phyloP scores from a whole-genome alignment of 2,113 vertebrate genomes.

The Semnornis frantzii region DNA sequence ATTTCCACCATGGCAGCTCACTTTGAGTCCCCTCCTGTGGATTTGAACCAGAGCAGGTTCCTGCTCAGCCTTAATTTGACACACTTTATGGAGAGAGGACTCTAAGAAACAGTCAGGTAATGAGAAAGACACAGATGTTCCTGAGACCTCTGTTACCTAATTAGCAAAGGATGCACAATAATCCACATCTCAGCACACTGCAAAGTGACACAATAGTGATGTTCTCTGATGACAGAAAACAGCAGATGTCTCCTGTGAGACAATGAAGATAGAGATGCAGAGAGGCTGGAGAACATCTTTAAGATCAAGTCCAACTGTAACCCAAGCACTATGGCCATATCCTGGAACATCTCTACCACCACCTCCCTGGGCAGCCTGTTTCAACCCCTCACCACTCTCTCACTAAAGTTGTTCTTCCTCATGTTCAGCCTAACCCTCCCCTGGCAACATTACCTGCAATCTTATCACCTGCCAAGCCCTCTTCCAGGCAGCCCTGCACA shows the following conservation, averaged over 20 bases:
- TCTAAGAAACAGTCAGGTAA: not conserved
- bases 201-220: not conserved
- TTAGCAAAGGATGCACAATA: not conserved
- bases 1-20: not conserved
- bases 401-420: too few relatives aligned
- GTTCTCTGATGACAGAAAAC: slow-evolving; percentile 37
- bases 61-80: not conserved
- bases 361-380: too few relatives aligned
- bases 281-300: too few relatives aligned
- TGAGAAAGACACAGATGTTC: slow-evolving; percentile 19
- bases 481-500: not conserved
- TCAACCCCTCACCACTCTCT: too few relatives aligned
- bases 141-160: not conserved
- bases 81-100: not conserved
- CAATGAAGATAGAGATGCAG: not conserved
- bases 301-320: too few relatives aligned
- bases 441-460: not conserved
- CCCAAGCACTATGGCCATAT: too few relatives aligned
- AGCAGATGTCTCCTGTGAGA: not conserved
- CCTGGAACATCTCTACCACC: too few relatives aligned
- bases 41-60: not conserved
- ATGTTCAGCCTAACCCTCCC: too few relatives aligned
- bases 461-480: not conserved
- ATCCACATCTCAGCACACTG: not conserved
- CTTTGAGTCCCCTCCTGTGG: not conserved